Evolutionary conservation across 2,888 invertebrate species (phyloP), one percentile per base, ranked within the genome.

Genomic region (Axea sp.): DNA sequence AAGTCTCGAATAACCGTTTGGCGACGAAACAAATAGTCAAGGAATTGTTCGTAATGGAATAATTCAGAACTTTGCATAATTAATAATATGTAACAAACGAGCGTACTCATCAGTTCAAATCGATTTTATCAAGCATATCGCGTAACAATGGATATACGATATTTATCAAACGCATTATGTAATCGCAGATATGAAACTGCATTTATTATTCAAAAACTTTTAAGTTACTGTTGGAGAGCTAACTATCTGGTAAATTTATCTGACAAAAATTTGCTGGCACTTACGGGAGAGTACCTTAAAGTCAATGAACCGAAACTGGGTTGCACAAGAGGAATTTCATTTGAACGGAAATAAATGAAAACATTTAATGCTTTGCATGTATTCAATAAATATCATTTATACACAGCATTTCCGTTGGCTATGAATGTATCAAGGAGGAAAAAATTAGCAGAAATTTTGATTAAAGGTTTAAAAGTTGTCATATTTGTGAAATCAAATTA

Each of bases 261-360:
- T 55, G 17, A 17, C 31, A 65, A 55, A 55, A 65, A 65, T 55
- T 65, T 47, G 37, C 51, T 53, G 14, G 47, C 30, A 55, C 49
- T 31, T 49, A 33, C 26, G 17, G 15, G 4, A 12, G 43, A 55
- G 35, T 65, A 30, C 37, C 45, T 30, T 24, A 15, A 30, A 35
- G 37, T 35, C 65, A 64, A 51, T 43, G 51, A 30, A 51, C 41
- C 51, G 41, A 51, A 51, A 41, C 65, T 33, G 35, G 55, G 55
- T 55, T 65, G 55, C 30, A 33, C 57, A 67, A 67, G 47, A 57
- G 41, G 39, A 28, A 67, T 67, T 67, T 41, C 22, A 26, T 39
- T n/a, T 31, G 39, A 47, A 47, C 35, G 19, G 8, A 47, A 37
- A 57, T 67, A 65, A 53, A 65, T 43, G 45, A 64, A 62, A 47